These are phyloP conservation scores for Micronisus gabar DNA, from an alignment of 2,113 vertebrate species.

Conservation along the genomic window DNA sequence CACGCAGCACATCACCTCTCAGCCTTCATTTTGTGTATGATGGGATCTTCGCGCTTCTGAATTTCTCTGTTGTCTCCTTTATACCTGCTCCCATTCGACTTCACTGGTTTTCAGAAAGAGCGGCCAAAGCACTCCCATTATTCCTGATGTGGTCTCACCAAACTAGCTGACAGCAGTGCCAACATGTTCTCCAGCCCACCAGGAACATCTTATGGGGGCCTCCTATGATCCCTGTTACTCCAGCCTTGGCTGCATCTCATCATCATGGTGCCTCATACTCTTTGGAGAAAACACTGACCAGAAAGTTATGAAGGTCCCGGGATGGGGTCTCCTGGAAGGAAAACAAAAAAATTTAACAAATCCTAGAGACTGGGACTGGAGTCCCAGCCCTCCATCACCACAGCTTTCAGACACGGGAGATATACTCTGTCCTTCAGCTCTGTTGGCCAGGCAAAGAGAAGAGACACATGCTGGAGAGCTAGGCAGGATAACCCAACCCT, in stretches of 20 bases:
- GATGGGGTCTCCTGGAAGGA: not conserved
- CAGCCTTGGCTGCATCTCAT: not conserved
- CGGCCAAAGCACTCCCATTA: not conserved
- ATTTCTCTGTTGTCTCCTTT: not conserved
- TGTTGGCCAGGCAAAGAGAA: not conserved
- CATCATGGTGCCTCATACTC: not conserved
- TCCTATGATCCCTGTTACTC: not conserved
- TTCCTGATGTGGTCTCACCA: not conserved
- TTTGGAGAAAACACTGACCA: not conserved
- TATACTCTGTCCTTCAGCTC: not conserved
- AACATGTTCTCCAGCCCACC: not conserved
- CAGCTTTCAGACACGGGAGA: not conserved
- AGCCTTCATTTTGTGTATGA: not conserved
- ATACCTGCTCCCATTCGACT: not conserved
- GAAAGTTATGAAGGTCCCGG: not conserved
- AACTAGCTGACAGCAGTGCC: not conserved
- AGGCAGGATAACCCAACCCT: not conserved
- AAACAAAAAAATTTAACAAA: not conserved
- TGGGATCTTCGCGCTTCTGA: accelerated
- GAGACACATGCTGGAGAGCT: not conserved
- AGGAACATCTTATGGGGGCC: not conserved
- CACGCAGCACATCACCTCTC: not conserved
- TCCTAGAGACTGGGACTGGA: not conserved
- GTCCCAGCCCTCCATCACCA: not conserved
- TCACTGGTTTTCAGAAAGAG: not conserved